Evolutionary conservation across 2,797 vertebrate genomes (phyloP).

Genomic region (Phoeniculus purpureus): DNA sequence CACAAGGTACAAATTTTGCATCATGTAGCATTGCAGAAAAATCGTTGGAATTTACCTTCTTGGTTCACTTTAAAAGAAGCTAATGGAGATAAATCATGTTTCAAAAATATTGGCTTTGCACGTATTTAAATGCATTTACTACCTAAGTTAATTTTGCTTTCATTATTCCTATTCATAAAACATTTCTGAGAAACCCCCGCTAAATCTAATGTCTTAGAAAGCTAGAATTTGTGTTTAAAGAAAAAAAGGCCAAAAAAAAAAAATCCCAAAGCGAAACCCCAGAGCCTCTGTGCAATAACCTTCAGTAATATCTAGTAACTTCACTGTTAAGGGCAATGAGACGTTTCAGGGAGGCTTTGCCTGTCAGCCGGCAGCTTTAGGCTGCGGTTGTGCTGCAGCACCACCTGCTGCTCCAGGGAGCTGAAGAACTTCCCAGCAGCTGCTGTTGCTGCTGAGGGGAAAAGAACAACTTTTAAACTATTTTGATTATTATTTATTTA

Average conservation of each 20-base stretch:
- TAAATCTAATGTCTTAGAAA: neutral
- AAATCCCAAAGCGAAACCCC: neutral
- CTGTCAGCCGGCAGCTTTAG: rapidly evolving
- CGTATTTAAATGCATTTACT: neutral
- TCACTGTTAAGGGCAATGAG: rapidly evolving
- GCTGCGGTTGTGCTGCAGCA: conserved; percentile 58
- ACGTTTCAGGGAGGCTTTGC: rapidly evolving
- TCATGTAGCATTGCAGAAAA: neutral
- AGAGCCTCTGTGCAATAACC: neutral
- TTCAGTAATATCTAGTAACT: neutral
- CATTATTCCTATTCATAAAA: neutral
- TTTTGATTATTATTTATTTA: no score
- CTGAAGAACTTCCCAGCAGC: neutral
- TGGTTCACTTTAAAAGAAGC: neutral
- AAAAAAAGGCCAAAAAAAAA: neutral
- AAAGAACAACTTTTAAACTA: no score
- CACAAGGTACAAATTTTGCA: neutral
- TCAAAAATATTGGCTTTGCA: neutral
- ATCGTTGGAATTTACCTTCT: neutral
- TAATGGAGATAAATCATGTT: neutral
- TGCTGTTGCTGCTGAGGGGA: neutral
- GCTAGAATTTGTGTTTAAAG: neutral
- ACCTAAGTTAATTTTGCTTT: neutral
- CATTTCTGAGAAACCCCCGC: neutral
- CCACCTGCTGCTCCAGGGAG: conserved; percentile 70